Evolutionary conservation across 2,113 vertebrate genomes (phyloP), one percentile per base, ranked within the genome.

Genomic region (Carlito syrichta): DNA sequence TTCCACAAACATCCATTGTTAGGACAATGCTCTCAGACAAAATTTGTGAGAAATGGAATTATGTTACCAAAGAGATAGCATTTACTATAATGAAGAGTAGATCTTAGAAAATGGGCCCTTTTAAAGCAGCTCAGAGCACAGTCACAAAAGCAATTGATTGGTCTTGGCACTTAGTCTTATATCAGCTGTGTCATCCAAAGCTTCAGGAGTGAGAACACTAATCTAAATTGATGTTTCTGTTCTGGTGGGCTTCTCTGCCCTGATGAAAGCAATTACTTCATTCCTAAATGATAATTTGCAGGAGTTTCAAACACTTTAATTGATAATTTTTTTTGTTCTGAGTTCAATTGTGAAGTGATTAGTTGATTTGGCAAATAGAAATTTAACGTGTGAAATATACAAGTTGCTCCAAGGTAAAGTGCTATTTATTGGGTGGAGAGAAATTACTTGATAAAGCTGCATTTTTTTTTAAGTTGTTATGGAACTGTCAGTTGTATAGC

Each of bases 221-320:
- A 99, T 99, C 99, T 99, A 99, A 99, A 99, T 99, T 99, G 99
- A 99, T 99, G 99, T 99, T 99, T 99, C 99, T 99, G 99, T 99
- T 99, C 99, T 99, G 99, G 99, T 99, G 98, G 99, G 99, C 99
- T 99, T 99, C 99, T 99, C 99, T 99, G 98, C 98, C 98, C 99
- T 99, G 99, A 99, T 99, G 99, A 99, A 99, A 99, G 99, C 99
- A 99, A 99, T 99, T 99, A 99, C 99, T 99, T 98, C 98, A 98
- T 99, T 99, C 98, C 98, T 99, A 99, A 99, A 99, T 99, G 99
- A 99, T 99, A 99, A 99, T 99, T 99, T 99, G 99, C 99, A 98
- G 99, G 98, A 99, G 98, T 99, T 99, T 99, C 98, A 99, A 98
- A 98, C 98, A 99, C 98, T 99, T 99, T 99, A 99, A 99, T 99